Evolutionary conservation across 1,140 invertebrate species (phyloP), one percentile per base, ranked within the genome.

Genomic region (Hestina assimilis): DNA sequence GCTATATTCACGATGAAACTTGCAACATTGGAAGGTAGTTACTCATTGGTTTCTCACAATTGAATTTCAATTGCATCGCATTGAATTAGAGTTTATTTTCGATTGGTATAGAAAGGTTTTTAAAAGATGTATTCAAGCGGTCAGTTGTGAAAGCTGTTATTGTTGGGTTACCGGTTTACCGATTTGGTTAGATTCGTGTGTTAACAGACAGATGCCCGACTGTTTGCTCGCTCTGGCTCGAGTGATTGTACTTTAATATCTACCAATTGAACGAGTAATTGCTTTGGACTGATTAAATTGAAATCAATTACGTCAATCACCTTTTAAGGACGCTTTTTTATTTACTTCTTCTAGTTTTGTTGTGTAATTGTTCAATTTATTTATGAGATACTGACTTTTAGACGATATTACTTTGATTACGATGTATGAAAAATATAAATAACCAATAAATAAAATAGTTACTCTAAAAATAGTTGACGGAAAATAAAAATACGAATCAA

Each of bases 151-250:
- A 83, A 87, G 83, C 82, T 85, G 80, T 85, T 85, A 84, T 87
- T 87, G 84, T 87, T 87, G 84, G 80, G 78, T 84, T 81, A 79
- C 70, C 75, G 84, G 84, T 84, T 87, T 84, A 87, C 84, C 84
- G 84, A 85, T 84, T 85, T 85, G 81, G 84, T 85, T 85, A 83
- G 83, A 79, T 85, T 83, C 73, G 77, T 85, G 83, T 83, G 83
- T 79, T 84, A 84, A 82, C 76, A 80, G 76, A 76, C 80, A 84
- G 77, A 79, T 76, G 79, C 69, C 70, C 73, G 71, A 65, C 65
- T 69, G 47, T 66, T 63, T 63, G 71, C 70, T 67, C 56, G 69
- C 69, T 68, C 72, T 24, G 53, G 72, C 69, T 60, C 42, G 57
- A 26, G 19, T 31, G 26, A 21, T 20, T 28, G 26, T 29, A 38